Percentiles rank a stretch among this genome's conserved stretches.
phyloP scores from a whole-genome alignment of 2,888 invertebrate genomes.

The Cheilosia scutellata region DNA sequence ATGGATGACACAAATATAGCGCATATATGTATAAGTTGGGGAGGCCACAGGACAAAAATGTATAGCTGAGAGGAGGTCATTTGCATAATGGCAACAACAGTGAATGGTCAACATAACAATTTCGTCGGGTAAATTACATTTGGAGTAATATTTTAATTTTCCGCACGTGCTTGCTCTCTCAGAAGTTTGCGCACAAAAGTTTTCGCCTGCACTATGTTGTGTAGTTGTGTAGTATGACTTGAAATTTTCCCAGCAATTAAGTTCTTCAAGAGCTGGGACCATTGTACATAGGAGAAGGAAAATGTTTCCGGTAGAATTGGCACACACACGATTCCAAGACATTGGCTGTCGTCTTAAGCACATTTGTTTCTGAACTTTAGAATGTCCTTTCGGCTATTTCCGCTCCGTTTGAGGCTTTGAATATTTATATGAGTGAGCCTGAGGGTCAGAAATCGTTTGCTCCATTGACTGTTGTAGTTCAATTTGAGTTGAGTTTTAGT shows the following conservation, averaged over 20 bases:
- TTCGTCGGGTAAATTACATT: slow-evolving; percentile 45
- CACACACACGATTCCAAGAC: slow-evolving; percentile 49
- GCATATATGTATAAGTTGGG: background rate
- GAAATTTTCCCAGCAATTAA: slow-evolving; percentile 64
- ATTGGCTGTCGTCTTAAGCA: slow-evolving; percentile 36
- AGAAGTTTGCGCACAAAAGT: slow-evolving; percentile 33
- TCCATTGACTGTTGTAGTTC: slow-evolving; percentile 43
- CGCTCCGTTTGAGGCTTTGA: slow-evolving; percentile 45
- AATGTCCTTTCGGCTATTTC: slow-evolving; percentile 55
- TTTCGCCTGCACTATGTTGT: background rate
- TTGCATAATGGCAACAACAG: slow-evolving; percentile 63
- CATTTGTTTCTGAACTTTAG: slow-evolving; percentile 43
- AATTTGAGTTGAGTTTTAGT: slow-evolving; percentile 31
- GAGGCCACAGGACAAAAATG: background rate
- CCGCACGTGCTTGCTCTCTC: slow-evolving; percentile 48
- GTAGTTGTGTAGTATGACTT: slow-evolving; percentile 7
- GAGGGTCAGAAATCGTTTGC: slow-evolving; percentile 49
- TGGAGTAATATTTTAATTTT: slow-evolving; percentile 62
- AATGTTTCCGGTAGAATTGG: slow-evolving; percentile 45
- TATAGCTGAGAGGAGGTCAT: slow-evolving; percentile 42
- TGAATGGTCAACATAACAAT: slow-evolving; percentile 57
- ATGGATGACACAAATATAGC: slow-evolving; percentile 50
- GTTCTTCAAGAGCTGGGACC: slow-evolving; percentile 7
- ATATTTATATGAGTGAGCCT: slow-evolving; percentile 40
- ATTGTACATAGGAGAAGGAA: background rate